Percentiles rank a stretch among this genome's conserved stretches.
Conservation (phyloP, 2,113 vertebrate species). For the Rhinoptilus africanus region DNA sequence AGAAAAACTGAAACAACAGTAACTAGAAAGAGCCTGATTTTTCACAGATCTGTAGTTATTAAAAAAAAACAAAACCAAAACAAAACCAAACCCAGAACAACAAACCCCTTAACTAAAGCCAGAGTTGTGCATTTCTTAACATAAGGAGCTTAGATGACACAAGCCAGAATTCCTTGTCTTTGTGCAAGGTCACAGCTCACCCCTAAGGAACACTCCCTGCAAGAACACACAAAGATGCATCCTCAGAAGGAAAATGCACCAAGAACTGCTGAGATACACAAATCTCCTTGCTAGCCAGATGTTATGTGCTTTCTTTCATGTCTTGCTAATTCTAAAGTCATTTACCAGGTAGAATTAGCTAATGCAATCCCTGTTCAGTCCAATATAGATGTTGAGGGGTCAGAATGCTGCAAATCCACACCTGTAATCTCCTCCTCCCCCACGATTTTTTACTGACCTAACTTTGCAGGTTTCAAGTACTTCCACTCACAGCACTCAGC, state of each 20-base stretch:
- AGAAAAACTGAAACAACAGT: not conserved
- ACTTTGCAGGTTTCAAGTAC: not conserved
- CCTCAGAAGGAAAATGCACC: not conserved
- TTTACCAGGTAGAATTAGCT: not conserved
- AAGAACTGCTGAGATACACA: not conserved
- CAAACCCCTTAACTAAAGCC: no score
- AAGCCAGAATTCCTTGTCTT: not conserved
- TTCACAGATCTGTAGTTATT: not conserved
- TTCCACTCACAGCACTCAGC: not conserved
- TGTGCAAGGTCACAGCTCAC: not conserved
- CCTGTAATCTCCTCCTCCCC: not conserved
- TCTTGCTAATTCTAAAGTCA: not conserved
- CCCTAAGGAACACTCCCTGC: not conserved
- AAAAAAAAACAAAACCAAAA: not conserved
- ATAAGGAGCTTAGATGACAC: not conserved
- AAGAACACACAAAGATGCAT: not conserved
- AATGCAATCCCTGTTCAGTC: not conserved
- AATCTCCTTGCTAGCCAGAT: not conserved
- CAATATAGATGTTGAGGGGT: not conserved
- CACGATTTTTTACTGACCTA: not conserved
- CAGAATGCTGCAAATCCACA: not conserved
- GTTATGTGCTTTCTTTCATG: not conserved
- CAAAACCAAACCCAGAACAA: not conserved
- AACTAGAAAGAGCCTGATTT: not conserved
- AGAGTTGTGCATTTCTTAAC: not conserved